Evolutionary conservation across 2,888 invertebrate genomes (phyloP).

Genomic region (Coenonympha arcania): DNA sequence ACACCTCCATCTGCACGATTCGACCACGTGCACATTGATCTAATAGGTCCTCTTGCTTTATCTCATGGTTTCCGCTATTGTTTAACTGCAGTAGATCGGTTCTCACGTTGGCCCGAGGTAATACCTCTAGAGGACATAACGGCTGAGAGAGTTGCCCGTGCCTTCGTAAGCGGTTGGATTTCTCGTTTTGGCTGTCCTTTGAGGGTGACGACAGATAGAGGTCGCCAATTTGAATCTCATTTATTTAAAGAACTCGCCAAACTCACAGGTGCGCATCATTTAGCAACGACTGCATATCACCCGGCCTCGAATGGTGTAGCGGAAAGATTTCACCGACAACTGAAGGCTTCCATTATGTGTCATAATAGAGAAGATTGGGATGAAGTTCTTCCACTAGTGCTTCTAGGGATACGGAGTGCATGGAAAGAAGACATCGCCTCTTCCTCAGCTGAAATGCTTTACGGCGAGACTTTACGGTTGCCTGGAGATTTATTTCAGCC

Average conservation of each 20-base stretch:
- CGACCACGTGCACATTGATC: constrained; percentile 46
- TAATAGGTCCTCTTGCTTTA: constrained; percentile 41
- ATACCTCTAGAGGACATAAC: not conserved
- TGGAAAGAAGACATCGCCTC: not conserved
- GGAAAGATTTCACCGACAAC: not conserved
- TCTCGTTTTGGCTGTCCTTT: constrained; percentile 44
- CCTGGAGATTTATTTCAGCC: not conserved
- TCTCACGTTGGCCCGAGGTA: constrained; percentile 29
- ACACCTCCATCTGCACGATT: constrained; percentile 30
- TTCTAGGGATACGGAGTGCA: not conserved
- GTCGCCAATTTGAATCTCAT: constrained; percentile 7
- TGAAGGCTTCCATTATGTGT: not conserved
- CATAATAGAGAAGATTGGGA: not conserved
- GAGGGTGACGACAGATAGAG: constrained; percentile 15
- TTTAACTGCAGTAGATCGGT: constrained; percentile 38
- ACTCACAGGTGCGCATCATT: constrained; percentile 1
- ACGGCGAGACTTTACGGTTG: not conserved
- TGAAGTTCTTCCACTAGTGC: not conserved
- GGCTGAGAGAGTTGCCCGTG: constrained; percentile 27
- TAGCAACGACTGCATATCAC: not conserved
- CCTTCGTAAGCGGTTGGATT: constrained; percentile 43
- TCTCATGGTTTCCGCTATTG: constrained; percentile 33
- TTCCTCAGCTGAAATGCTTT: not conserved
- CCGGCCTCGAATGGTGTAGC: not conserved
- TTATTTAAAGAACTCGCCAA: constrained; percentile 27